Conservation (phyloP, 1,140 invertebrate species). For the Polypedilum pembai region DNA sequence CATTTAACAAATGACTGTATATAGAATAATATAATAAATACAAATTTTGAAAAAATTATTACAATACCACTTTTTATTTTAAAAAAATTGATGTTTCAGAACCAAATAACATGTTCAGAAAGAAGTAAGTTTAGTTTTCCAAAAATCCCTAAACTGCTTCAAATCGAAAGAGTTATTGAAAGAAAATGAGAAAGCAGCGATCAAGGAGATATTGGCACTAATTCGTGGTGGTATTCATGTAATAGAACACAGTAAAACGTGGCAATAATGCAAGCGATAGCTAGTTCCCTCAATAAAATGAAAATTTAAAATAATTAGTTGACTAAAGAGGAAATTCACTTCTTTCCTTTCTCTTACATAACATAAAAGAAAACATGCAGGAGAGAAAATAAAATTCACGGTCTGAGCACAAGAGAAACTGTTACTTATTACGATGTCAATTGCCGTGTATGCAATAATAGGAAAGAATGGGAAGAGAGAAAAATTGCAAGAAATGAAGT, state of each 20-base stretch:
- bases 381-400: neutral
- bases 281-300: neutral
- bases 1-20: neutral
- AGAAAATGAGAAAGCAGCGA: neutral
- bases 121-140: too few relatives aligned
- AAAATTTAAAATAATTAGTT: neutral
- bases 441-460: too few relatives aligned
- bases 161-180: neutral
- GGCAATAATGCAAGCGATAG: neutral
- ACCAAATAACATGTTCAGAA: too few relatives aligned
- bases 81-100: too few relatives aligned
- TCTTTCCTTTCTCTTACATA: neutral
- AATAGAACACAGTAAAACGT: neutral
- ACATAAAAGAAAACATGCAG: neutral
- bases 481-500: too few relatives aligned
- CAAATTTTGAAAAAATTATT: too few relatives aligned
- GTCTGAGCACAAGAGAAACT: neutral
- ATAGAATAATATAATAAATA: neutral
- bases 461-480: too few relatives aligned
- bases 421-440: neutral
- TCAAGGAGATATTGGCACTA: neutral
- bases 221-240: neutral
- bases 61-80: too few relatives aligned
- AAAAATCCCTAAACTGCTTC: neutral
- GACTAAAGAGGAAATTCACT: slow-evolving; percentile 9